A percentile compares a stretch with the other conserved stretches of the same genome.
These are phyloP conservation scores for Amaurobius ferox DNA, from an alignment of 2,888 invertebrate species.

Conservation along the genomic window DNA sequence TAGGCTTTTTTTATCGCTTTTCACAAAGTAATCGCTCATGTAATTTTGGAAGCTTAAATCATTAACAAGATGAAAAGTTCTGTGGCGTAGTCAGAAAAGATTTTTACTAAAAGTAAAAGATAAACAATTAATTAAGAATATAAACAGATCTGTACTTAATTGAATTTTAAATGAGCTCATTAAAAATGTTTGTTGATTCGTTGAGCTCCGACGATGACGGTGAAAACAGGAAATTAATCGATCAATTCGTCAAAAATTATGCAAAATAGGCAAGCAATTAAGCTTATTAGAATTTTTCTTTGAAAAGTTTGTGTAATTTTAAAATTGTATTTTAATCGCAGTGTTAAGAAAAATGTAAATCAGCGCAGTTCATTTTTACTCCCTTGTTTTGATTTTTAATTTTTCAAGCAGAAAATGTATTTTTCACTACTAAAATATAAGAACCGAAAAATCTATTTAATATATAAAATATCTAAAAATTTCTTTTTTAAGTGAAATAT, in stretches of 20 bases:
- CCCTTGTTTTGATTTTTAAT: no score
- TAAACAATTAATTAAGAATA: conserved; percentile 47
- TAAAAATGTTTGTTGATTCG: conserved; percentile 1
- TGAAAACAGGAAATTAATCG: not conserved
- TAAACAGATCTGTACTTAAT: conserved; percentile 46
- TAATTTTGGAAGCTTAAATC: conserved; percentile 20
- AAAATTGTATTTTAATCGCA: no score
- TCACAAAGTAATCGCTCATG: conserved; percentile 35
- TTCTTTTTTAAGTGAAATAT: no score
- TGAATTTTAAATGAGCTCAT: conserved; percentile 48
- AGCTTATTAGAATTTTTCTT: not conserved
- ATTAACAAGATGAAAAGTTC: conserved; percentile 25
- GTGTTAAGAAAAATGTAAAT: no score
- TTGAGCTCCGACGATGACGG: not conserved
- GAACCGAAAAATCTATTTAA: no score
- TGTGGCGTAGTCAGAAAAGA: not conserved
- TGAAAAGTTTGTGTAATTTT: not conserved
- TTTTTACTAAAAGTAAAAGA: not conserved
- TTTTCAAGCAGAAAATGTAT: no score
- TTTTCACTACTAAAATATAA: no score
- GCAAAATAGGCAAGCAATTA: not conserved
- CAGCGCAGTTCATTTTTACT: no score
- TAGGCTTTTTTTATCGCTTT: not conserved
- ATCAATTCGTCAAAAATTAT: conserved; percentile 1
- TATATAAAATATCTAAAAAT: no score